Evolutionary conservation across 2,113 vertebrate species (phyloP), one percentile per base, ranked within the genome.

Genomic region (Entelurus aequoreus): DNA sequence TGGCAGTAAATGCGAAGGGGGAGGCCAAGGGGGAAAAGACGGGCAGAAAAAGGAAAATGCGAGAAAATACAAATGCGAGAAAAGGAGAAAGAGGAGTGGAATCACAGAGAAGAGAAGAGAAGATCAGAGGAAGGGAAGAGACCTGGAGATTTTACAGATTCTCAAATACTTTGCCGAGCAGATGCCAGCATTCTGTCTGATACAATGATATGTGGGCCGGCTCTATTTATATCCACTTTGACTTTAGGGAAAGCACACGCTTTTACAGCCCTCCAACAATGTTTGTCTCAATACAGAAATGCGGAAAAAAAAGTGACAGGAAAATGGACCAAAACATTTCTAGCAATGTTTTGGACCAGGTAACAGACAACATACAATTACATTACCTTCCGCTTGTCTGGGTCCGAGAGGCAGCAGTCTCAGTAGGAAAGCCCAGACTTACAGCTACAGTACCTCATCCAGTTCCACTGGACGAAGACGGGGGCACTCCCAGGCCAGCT

Each of bases 181-280:
- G 84, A 89, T 88, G 87, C 79, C 80, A 86, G 42, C 86, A 88
- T 87, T 89, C 86, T 88, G 87, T 86, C 86, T 87, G 84, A 84
- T 80, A 84, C 72, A 72, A 76, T 84, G 83, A 89, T 88, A 83
- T 84, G 84, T 86, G 78, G 76, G 82, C 66, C 83, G 81, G 79
- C 71, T 83, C 86, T 89, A 87, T 87, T 88, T 87, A 88, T 89
- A 89, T 78, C 76, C 67, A 16, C 65, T 59, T 77, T 86, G 80
- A 86, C 70, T 76, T 84, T 77, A 79, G 81, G 83, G 84, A 80
- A 76, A 72, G 68, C 71, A 57, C 40, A 63, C 35, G 37, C 53
- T 66, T 73, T 63, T 65, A 49, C 59, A 46, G 65, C 67, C 75
- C 72, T 68, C 62, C 52, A 60, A 68, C 66, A 58, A 52, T 72